Evolutionary conservation across 2,888 invertebrate genomes (phyloP), one percentile per base, ranked within the genome.

Genomic region (Drosophila barbarae): DNA sequence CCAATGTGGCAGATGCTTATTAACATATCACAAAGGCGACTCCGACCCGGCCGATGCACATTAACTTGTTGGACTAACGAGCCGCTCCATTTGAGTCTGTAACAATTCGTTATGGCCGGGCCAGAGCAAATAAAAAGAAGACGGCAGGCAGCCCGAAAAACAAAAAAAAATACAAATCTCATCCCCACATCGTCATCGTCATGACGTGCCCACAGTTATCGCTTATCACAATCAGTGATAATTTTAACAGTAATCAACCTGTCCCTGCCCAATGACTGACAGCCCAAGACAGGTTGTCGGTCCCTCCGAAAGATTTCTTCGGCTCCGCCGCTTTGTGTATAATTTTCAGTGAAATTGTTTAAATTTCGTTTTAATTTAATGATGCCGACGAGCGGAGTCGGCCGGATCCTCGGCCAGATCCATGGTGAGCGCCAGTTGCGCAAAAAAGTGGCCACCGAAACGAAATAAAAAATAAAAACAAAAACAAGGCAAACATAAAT

Each of bases 161-260:
- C 56, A 39, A 61, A 36, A 67, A 67, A 44, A 68, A 73, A 68
- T 57, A 67, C 65, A 71, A 54, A 68, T 59, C 71, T 73, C 76
- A 75, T 80, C 71, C 64, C 49, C 51, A 35, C 67, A 52, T 54
- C 66, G 59, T 63, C 76, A 73, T 65, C 67, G 63, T 61, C 76
- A 74, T 79, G 84, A 84, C 82, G 78, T 80, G 82, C 80, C 73
- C 85, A 84, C 83, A 84, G 76, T 84, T 83, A 83, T 83, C 83
- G 85, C 83, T 85, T 83, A 83, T 83, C 83, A 85, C 85, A 83
- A 83, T 83, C 83, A 83, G 85, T 85, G 83, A 83, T 83, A 84
- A 83, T 77, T 83, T 85, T 73, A 85, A 84, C 84, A 85, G 84
- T 82, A 85, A 85, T 85, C 83, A 83, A 83, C 83, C 83, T 83